These are phyloP conservation scores for Micronycteris hirsuta DNA, from an alignment of 2,113 vertebrate genomes.

Conservation along the genomic window DNA sequence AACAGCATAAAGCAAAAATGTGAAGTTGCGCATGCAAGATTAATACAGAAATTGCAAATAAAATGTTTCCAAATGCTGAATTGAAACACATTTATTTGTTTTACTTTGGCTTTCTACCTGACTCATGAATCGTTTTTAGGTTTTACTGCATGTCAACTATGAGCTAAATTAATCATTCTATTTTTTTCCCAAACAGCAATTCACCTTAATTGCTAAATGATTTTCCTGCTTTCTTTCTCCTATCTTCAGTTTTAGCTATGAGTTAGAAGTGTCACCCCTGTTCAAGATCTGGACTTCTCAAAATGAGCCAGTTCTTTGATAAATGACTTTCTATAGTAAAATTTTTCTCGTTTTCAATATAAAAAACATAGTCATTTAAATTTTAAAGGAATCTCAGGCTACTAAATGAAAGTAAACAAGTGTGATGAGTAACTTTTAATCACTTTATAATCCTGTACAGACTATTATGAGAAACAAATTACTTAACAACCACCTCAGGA, in stretches of 20 bases:
- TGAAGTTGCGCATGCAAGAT: neutral
- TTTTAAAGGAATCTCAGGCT: slow-evolving; percentile 11
- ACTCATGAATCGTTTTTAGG: neutral
- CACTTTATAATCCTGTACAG: neutral
- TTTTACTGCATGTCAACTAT: neutral
- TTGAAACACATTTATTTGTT: neutral
- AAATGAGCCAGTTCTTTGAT: neutral
- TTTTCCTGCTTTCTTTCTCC: neutral
- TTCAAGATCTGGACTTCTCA: neutral
- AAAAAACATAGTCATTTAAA: neutral
- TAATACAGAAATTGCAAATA: neutral
- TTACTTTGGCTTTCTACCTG: neutral
- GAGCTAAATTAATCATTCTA: slow-evolving; percentile 11
- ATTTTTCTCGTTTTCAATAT: neutral
- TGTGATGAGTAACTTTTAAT: slow-evolving; percentile 20
- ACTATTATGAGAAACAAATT: neutral
- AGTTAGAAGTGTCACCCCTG: neutral
- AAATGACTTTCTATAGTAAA: neutral
- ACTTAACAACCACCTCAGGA: neutral
- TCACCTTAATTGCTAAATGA: neutral
- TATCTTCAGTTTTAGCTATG: neutral
- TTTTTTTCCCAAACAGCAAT: neutral
- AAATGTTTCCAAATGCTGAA: neutral
- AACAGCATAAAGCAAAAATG: neutral
- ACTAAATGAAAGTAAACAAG: neutral